A percentile compares a stretch with the other conserved stretches of the same genome.
These are phyloP conservation scores for Xestia c-nigrum DNA, from an alignment of 2,888 invertebrate genomes.

Conservation along the genomic window DNA sequence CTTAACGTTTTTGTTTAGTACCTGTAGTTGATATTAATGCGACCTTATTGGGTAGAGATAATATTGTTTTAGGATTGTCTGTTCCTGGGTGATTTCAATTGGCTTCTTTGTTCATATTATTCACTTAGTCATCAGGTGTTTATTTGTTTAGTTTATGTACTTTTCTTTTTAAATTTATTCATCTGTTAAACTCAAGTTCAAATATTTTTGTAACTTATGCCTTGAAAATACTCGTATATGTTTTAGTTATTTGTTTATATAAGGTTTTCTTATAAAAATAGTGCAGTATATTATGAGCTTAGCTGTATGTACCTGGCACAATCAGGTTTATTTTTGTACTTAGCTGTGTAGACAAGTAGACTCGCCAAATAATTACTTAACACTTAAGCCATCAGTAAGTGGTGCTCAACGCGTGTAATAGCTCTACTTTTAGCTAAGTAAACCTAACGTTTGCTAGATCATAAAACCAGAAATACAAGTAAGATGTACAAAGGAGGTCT, in stretches of 20 bases:
- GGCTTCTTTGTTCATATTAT: constrained; percentile 15
- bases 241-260: neutral
- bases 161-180: constrained; percentile 10
- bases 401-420: constrained; percentile 7
- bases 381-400: constrained; percentile 30
- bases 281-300: neutral
- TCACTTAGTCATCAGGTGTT: constrained; percentile 4
- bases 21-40: constrained; percentile 18
- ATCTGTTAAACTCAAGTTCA: neutral
- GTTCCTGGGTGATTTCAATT: constrained; percentile 28
- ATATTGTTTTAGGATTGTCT: constrained; percentile 53
- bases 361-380: constrained; percentile 34
- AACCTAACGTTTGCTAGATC: constrained; percentile 30
- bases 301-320: neutral
- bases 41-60: constrained; percentile 33
- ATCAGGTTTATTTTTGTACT: constrained; percentile 8
- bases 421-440: constrained; percentile 34
- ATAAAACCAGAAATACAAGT: constrained; percentile 43
- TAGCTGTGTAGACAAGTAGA: neutral
- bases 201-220: constrained; percentile 5
- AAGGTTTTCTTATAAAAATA: neutral
- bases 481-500: constrained; percentile 24
- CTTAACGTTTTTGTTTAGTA: constrained; percentile 33
- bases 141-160: constrained; percentile 8
- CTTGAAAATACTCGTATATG: neutral